Conservation (phyloP, 2,113 vertebrate species). For the Mastomys coucha region DNA sequence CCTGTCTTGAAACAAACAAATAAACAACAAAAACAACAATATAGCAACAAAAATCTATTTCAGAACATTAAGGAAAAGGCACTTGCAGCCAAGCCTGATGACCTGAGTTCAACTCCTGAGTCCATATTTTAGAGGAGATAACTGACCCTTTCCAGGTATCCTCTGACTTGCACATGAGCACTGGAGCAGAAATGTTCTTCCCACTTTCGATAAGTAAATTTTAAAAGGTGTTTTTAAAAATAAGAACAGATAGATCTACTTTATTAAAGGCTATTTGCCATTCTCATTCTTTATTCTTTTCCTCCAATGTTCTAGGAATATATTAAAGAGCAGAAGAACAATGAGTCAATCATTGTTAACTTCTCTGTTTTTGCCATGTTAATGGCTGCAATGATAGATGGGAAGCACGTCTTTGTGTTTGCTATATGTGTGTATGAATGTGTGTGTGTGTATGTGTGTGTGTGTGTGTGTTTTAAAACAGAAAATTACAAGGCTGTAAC, state of each 20-base stretch:
- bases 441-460: not conserved
- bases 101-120: not conserved
- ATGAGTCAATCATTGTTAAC: not conserved
- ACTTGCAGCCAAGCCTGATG: not conserved
- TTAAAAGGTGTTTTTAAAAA: not conserved
- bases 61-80: not conserved
- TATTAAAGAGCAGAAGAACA: not conserved
- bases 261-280: not conserved
- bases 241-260: not conserved
- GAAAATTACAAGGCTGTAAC: not conserved
- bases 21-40: not conserved
- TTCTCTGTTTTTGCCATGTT: not conserved
- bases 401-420: not conserved
- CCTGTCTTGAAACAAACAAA: not conserved
- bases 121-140: not conserved
- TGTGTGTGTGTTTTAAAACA: not conserved
- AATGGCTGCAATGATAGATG: not conserved
- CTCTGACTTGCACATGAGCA: not conserved
- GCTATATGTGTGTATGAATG: not conserved
- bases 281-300: not conserved
- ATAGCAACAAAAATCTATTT: not conserved
- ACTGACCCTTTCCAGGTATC: not conserved
- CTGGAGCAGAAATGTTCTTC: not conserved
- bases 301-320: not conserved
- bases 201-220: not conserved